A percentile compares a stretch with the other conserved stretches of the same genome.
phyloP scores from a whole-genome alignment of 2,888 invertebrate genomes.

The Epinotia ramella region DNA sequence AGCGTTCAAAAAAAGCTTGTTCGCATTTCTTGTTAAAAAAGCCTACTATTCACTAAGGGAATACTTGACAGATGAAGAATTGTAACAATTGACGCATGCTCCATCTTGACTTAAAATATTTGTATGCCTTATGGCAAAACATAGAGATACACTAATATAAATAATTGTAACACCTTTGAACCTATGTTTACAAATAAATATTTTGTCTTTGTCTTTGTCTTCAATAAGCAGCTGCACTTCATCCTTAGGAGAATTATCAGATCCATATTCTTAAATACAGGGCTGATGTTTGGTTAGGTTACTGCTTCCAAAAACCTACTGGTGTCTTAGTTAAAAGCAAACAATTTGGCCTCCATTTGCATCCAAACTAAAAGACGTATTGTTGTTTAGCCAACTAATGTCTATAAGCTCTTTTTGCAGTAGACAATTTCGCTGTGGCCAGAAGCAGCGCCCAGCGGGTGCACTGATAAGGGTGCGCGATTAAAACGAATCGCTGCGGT shows the following conservation, averaged over 20 bases:
- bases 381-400: not conserved
- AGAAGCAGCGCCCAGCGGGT: conserved; percentile 53
- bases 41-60: no score
- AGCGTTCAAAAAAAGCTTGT: no score
- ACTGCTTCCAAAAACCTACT: not conserved
- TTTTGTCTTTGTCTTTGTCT: no score
- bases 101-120: no score
- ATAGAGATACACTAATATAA: no score
- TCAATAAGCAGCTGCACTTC: not conserved
- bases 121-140: no score
- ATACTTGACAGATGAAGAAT: no score
- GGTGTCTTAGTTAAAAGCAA: conserved; percentile 1
- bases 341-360: not conserved
- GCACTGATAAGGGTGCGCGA: conserved; percentile 79
- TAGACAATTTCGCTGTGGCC: conserved; percentile 45
- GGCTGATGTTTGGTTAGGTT: not conserved
- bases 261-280: not conserved
- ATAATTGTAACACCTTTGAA: no score
- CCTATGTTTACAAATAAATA: no score
- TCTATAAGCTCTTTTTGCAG: conserved; percentile 7
- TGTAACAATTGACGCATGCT: no score
- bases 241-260: not conserved
- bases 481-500: conserved; percentile 83
- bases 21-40: no score
- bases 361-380: not conserved